Conservation (phyloP, 1,140 invertebrate genomes). For the Myzus persicae region DNA sequence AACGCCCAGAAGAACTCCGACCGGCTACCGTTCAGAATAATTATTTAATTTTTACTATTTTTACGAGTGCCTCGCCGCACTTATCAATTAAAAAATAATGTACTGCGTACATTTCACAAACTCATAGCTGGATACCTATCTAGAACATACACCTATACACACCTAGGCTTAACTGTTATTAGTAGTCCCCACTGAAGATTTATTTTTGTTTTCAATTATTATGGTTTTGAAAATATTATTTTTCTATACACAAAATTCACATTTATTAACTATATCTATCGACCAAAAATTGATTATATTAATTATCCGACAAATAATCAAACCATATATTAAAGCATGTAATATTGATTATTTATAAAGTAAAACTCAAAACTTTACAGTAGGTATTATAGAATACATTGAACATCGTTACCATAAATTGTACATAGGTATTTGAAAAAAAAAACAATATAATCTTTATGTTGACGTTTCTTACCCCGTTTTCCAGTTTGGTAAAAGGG, state of each 20-base stretch:
- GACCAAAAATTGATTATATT: too few relatives aligned
- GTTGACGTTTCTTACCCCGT: neutral
- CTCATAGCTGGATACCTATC: neutral
- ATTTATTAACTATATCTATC: too few relatives aligned
- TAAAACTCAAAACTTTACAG: neutral
- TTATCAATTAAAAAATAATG: neutral
- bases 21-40: neutral
- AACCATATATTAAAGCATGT: too few relatives aligned
- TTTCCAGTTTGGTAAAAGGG: neutral
- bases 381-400: neutral
- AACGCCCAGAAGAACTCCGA: neutral
- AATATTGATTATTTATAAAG: too few relatives aligned
- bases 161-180: neutral
- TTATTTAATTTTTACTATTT: slow-evolving; percentile 12
- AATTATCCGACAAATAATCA: too few relatives aligned
- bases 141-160: neutral
- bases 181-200: neutral
- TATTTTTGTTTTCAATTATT: neutral
- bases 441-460: neutral
- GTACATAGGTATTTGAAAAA: neutral
- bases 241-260: neutral
- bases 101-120: neutral
- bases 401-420: neutral
- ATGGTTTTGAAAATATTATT: neutral
- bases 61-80: neutral